Base-by-base conservation (phyloP, 2,113 vertebrate species). In the Pseudopipra pipra region DNA sequence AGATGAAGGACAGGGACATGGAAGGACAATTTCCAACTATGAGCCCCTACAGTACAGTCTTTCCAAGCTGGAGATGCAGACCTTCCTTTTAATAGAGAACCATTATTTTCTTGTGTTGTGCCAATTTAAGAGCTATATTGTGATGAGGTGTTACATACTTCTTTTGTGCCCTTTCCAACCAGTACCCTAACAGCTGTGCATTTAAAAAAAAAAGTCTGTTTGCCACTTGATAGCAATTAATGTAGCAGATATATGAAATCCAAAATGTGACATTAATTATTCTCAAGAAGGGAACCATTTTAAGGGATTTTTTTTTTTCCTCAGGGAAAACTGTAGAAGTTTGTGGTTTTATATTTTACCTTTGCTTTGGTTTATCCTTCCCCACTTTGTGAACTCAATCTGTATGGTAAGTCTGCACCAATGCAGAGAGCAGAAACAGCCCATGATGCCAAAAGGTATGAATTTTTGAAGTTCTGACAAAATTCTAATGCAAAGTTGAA, bases 401-500 rank as follows among this genome's bases (percentile, higher is more conserved):
- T 67, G 25, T 37, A 67, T 1, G 1, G 6, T 21, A 84, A 70
- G 19, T 17, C 21, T 49, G 63, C 43, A 84, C 11, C 82, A 85
- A 56, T 13, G 11, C 75, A 78, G 74, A 87, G 76, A 68, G 19
- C 58, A 90, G 68, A 77, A 85, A 43, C 5, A 49, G 9, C 6
- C 24, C 52, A 71, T 2, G 2, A 80, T 73, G 49, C 24, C 79
- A 85, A 90, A 85, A 89, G 15, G 61, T 68, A 93, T 19, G 51
- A 73, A 71, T 80, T 92, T 94, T 62, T 46, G n/a, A 90, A 86
- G 30, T 62, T 95, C 41, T 77, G 67, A 76, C 37, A 80, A 73
- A 93, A 90, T 92, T 94, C 63, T 73, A 83, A 88, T 28, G 39
- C 44, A 75, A 63, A 55, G 49, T 61, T 49, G 66, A 96, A 95